These are phyloP conservation scores for Fregetta grallaria DNA, from an alignment of 2,113 vertebrate species.

Conservation along the genomic window DNA sequence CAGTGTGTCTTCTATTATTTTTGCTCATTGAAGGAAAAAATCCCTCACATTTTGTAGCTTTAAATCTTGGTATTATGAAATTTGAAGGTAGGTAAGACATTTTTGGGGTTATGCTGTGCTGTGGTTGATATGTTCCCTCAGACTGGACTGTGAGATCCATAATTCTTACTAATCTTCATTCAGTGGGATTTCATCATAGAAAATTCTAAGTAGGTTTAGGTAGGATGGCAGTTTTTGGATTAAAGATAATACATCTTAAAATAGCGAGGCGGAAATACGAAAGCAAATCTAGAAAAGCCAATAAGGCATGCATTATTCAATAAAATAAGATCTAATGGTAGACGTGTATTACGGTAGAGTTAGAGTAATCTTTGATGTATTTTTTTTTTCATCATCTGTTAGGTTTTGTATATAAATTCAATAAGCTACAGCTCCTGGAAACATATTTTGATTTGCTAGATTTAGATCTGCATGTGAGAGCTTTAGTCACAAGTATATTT, in stretches of 20 bases:
- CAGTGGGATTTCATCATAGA: not conserved
- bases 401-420: not conserved
- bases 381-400: not conserved
- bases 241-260: conserved; percentile 29
- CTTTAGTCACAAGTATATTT: conserved; percentile 12
- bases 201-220: conserved; percentile 4
- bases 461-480: not conserved
- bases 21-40: not conserved
- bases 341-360: not conserved
- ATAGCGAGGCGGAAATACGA: not conserved
- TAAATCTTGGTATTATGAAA: not conserved
- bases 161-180: conserved; percentile 13
- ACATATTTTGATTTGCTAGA: not conserved
- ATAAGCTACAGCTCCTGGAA: not conserved
- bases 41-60: not conserved
- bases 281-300: conserved; percentile 19
- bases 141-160: not conserved
- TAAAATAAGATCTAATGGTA: not conserved
- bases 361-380: not conserved
- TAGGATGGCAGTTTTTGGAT: not conserved
- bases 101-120: not conserved
- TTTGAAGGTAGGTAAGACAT: not conserved
- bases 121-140: not conserved
- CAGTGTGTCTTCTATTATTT: not conserved
- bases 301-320: not conserved